Conservation (phyloP, 2,888 invertebrate genomes). For the Plagiodera versicolora region DNA sequence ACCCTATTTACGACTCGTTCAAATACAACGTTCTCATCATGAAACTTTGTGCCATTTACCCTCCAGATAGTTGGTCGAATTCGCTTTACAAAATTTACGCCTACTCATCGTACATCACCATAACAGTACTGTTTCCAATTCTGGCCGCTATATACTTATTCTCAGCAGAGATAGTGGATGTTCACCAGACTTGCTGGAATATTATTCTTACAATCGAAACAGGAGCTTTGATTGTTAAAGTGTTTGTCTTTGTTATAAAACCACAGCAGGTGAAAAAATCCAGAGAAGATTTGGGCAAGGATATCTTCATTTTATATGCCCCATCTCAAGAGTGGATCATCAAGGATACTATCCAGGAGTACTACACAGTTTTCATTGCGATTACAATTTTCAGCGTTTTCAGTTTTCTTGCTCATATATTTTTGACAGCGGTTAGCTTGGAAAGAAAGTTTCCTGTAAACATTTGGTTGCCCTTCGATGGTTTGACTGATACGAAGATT, state of each 20-base stretch:
- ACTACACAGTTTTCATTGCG: background rate
- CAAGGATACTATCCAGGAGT: background rate
- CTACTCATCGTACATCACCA: background rate
- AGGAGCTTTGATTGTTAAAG: conserved; percentile 1
- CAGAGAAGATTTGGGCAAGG: background rate
- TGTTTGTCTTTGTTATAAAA: background rate
- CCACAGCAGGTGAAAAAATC: background rate
- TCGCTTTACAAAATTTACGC: conserved; percentile 2
- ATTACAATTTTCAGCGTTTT: background rate
- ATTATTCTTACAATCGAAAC: background rate
- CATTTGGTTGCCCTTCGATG: conserved; percentile 19
- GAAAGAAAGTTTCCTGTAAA: conserved; percentile 17
- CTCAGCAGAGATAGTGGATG: background rate
- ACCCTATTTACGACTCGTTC: background rate
- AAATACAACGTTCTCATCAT: conserved; percentile 11
- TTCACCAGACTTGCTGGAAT: background rate
- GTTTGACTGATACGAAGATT: conserved; percentile 3
- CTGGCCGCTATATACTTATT: background rate
- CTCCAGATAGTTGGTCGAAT: background rate
- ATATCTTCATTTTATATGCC: conserved; percentile 1
- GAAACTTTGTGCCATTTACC: conserved; percentile 4
- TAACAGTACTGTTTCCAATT: background rate
- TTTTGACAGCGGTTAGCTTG: conserved; percentile 7
- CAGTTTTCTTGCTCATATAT: conserved; percentile 5
- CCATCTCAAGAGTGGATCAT: conserved; percentile 1